Conservation (phyloP, 1,140 invertebrate species). For the Pentalonia nigronervosa region DNA sequence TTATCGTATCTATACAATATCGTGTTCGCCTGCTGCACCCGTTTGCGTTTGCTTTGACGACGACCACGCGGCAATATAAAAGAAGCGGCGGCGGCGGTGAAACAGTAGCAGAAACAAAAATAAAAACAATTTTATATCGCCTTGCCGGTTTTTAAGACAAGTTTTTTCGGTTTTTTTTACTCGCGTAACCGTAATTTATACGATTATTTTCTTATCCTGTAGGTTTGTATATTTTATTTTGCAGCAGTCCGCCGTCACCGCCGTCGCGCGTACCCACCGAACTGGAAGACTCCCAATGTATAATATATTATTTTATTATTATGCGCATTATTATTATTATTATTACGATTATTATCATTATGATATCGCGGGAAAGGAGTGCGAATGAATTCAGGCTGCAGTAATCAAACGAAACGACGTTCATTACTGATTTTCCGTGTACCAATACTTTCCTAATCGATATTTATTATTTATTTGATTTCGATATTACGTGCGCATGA, state of each 20-base stretch:
- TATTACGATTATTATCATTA: not conserved
- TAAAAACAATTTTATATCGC: not conserved
- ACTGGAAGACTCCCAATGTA: not conserved
- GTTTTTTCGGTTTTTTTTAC: not conserved
- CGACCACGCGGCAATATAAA: not conserved
- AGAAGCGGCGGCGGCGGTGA: not conserved
- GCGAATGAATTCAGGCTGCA: not conserved
- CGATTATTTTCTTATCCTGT: constrained; percentile 14
- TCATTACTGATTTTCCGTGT: constrained; percentile 8
- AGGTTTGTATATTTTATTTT: not conserved
- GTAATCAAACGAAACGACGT: constrained; percentile 30
- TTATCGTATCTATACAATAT: not conserved
- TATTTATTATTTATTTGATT: constrained; percentile 28
- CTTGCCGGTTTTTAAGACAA: not conserved
- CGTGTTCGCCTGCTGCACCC: not conserved
- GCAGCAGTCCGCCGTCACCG: not conserved
- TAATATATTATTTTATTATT: not conserved
- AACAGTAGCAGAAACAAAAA: not conserved
- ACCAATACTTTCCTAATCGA: constrained; percentile 20
- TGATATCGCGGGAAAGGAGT: not conserved
- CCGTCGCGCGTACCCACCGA: not conserved
- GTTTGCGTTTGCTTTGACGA: not conserved
- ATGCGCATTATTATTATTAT: not conserved
- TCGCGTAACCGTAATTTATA: not conserved
- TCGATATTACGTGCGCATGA: not conserved